Base-by-base conservation (phyloP, 2,888 invertebrate species). In the Diplazon laetatorius region DNA sequence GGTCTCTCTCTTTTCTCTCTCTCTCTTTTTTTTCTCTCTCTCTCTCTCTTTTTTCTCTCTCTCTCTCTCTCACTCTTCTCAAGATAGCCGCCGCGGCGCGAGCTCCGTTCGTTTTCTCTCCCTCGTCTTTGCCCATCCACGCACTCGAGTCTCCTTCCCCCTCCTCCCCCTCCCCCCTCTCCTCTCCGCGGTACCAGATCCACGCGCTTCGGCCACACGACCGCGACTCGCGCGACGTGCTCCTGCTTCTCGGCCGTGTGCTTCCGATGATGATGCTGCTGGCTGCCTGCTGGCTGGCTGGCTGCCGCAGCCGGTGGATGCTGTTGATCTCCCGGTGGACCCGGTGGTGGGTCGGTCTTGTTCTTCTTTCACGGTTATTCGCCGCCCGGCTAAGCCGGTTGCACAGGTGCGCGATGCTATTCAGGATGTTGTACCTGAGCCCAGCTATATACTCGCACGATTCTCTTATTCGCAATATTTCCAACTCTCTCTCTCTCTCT, bases 121-220 rank as follows among this genome's bases (percentile, higher is more conserved):
- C 80, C 79, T 80, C 84, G 83, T 80, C 78, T 80, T 76, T 37
- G 72, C 68, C 60, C 4, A 30, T 2, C 30, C 2, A 30, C 30
- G 2, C 30, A 6, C 30, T 30, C 30, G 30, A 30, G 30, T 6
- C 6, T 6, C 30, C 30, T 62, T 50, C 55, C 52, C 63, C 44
- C 68, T 69, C 46, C 48, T 62, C 71, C 5, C 35, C 52, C 25
- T 37, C 76, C 75, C 68, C 73, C 68, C 70, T 76, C 80, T 76
- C 76, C 72, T 74, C 73, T 73, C 75, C 70, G 60, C 9, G 62
- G 44, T 14, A 37, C 12, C 52, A 77, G 74, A 80, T 80, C 82
- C 82, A 82, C 82, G 82, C 82, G 82, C 78, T 78, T 80, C 59
- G 78, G n/a, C 82, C 80, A 80, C 80, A 80, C 81, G 80, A 78